Evolutionary conservation across 2,113 vertebrate genomes (phyloP), one percentile per base, ranked within the genome.

Genomic region (Gallinago media): DNA sequence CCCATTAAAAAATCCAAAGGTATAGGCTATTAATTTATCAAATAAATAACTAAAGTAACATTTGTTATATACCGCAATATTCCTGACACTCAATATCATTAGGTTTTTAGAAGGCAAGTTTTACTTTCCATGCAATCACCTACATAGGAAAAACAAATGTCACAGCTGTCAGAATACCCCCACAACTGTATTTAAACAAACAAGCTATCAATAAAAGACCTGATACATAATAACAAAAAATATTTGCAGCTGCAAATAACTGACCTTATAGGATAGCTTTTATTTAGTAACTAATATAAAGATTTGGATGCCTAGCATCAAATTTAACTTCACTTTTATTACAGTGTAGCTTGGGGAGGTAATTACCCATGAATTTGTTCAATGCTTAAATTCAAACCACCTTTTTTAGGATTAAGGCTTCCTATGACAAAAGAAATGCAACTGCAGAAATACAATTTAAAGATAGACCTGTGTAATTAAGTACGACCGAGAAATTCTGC

Each of bases 221-320:
- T 59, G 54, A 81, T 74, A 95, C 42, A 47, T 65, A 94, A 85
- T 52, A 83, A 11, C 42, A 80, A 94, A 94, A 36, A 89, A 44
- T 96, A 97, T 85, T 94, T 92, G 94, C 77, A 94, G 80, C 73
- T 92, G 73, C n/a, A 96, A 85, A 72, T 88, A 92, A 83, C 85
- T 79, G 84, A 96, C 86, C 67, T 19, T 8, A 74, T 1, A 22
- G 65, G 31, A 77, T 55, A 93, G 81, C 67, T 96, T 97, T 96
- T 91, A 94, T 92, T 95, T 76, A 93, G 71, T 93, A 85, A 94
- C 78, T 92, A 95, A 79, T 61, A 92, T 15, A 78, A 92, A 82
- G 36, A 79, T 62, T 76, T 66, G 50, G 34, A 42, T 72, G 85
- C 66, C 62, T 58, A 77, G 89, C 82, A 95, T 95, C 79, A 96